phyloP scores from a whole-genome alignment of 2,888 invertebrate genomes.

The Leptopilina syphax region DNA sequence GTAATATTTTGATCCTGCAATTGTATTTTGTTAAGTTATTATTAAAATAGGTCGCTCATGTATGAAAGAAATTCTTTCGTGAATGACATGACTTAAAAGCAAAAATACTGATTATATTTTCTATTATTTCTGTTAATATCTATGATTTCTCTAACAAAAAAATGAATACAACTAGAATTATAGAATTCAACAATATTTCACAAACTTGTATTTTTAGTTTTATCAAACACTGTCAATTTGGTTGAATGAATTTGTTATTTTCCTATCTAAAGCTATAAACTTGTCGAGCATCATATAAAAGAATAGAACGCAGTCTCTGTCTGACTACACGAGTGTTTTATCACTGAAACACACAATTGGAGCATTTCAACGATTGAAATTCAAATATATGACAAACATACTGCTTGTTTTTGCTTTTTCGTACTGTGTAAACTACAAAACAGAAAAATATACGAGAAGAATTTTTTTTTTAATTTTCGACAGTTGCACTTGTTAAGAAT shows the following conservation, averaged over 20 bases:
- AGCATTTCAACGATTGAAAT: constrained; percentile 6
- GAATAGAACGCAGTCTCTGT: background rate
- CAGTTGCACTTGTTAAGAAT: constrained; percentile 4
- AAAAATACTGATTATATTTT: too few relatives aligned
- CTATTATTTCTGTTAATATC: too few relatives aligned
- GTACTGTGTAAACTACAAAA: background rate
- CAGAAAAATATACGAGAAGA: background rate
- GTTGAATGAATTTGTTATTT: background rate
- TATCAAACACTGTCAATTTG: constrained; percentile 13
- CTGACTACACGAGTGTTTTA: constrained; percentile 3
- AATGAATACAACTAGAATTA: background rate
- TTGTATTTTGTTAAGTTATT: too few relatives aligned
- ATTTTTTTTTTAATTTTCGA: background rate
- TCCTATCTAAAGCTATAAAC: constrained; percentile 1
- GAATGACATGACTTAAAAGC: too few relatives aligned
- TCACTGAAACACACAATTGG: constrained; percentile 17
- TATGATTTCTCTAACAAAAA: too few relatives aligned
- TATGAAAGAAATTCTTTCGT: too few relatives aligned
- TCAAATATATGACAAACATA: constrained; percentile 7
- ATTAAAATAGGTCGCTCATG: too few relatives aligned
- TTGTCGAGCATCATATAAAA: background rate
- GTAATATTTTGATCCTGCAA: too few relatives aligned
- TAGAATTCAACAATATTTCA: background rate
- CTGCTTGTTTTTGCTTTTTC: background rate
- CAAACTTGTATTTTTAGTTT: constrained; percentile 3